These are phyloP conservation scores for Thalassoma bifasciatum DNA, from an alignment of 2,113 vertebrate species.

Conservation along the genomic window DNA sequence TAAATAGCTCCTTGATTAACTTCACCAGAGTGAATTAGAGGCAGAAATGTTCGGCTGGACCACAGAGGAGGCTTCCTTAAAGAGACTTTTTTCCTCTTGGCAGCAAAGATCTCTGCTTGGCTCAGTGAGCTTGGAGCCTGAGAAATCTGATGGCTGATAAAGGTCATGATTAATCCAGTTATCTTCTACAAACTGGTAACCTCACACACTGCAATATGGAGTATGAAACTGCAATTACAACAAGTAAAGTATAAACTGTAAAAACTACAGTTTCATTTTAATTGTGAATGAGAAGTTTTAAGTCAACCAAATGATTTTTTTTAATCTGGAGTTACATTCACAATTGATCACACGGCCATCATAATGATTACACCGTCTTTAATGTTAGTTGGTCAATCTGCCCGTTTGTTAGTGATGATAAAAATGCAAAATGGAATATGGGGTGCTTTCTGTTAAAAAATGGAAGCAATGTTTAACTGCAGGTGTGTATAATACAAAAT, in stretches of 20 bases:
- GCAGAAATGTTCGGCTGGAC: slow-evolving; percentile 46
- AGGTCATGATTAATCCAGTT: slow-evolving; percentile 45
- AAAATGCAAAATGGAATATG: too few species aligned
- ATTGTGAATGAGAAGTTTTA: too few species aligned
- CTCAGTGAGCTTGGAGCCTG: not conserved
- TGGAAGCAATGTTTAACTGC: too few species aligned
- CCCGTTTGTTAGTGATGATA: too few species aligned
- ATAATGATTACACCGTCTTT: too few species aligned
- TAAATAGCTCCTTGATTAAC: slow-evolving; percentile 74
- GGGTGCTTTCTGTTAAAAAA: too few species aligned
- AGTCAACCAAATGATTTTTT: not conserved
- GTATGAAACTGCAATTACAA: not conserved
- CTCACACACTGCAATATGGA: not conserved
- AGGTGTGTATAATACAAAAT: too few species aligned
- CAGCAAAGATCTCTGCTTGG: slow-evolving; percentile 9
- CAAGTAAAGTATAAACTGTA: too few species aligned
- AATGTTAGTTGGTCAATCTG: too few species aligned
- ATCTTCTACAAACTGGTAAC: not conserved
- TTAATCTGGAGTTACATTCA: too few species aligned
- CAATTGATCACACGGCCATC: too few species aligned
- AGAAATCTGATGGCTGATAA: slow-evolving; percentile 11
- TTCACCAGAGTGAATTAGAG: slow-evolving; percentile 58
- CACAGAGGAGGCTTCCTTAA: slow-evolving; percentile 38
- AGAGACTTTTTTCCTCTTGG: slow-evolving; percentile 36
- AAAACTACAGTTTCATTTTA: too few species aligned